These are phyloP conservation scores for Nineta flava DNA, from an alignment of 2,888 invertebrate genomes.

Conservation along the genomic window DNA sequence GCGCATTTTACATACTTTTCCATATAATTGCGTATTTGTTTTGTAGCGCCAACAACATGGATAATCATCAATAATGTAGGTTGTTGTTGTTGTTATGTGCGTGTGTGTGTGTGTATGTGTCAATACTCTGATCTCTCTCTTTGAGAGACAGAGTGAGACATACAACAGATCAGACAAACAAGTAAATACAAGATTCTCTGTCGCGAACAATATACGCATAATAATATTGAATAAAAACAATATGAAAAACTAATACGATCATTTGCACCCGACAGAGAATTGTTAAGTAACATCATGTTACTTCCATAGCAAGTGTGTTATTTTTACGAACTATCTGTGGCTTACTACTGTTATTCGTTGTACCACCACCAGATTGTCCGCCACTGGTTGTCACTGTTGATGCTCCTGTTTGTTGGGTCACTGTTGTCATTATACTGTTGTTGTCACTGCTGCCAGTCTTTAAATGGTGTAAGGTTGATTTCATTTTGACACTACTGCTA, in stretches of 20 bases:
- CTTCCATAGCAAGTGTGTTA: conserved; percentile 41
- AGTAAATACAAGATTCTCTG: background rate
- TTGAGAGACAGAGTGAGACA: background rate
- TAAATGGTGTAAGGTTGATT: background rate
- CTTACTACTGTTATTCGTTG: conserved; percentile 9
- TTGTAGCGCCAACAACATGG: too few species aligned
- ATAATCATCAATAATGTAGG: too few species aligned
- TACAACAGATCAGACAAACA: background rate
- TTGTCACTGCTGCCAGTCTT: background rate
- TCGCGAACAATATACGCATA: background rate
- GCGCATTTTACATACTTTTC: too few species aligned
- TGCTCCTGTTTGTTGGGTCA: background rate
- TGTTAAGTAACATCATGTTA: conserved; percentile 35
- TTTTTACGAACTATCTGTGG: conserved; percentile 32
- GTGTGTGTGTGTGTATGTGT: background rate
- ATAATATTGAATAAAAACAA: background rate
- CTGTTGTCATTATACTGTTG: background rate
- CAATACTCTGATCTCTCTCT: background rate
- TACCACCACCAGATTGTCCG: conserved; percentile 9
- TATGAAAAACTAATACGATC: background rate
- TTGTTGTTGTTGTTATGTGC: too few species aligned
- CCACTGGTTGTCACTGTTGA: background rate
- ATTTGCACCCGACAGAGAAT: conserved; percentile 15
- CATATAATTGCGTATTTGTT: too few species aligned
- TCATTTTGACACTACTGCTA: background rate